Base-by-base conservation (phyloP, 2,113 vertebrate species). In the Entelurus aequoreus region DNA sequence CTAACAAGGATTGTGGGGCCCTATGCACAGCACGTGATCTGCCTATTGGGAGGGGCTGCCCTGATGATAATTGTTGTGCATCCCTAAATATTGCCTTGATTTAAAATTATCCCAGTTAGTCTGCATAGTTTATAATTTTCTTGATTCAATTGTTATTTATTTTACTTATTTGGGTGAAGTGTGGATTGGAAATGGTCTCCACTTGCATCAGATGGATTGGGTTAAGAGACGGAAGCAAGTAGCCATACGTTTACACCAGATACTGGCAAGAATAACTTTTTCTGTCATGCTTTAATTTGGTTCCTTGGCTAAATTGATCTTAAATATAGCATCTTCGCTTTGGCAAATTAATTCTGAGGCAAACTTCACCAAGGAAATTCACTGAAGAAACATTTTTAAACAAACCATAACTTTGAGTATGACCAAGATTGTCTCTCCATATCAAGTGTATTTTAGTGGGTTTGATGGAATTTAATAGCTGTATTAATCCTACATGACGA, bases 391-490 rank as follows among this genome's bases (percentile, higher is more conserved):
- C 50, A 19, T 44, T 48, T 63, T 58, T 59, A 53, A 60, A 69
- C 54, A 49, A 63, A 73, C 71, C 28, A 60, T 16, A 60, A 56
- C 56, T 15, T 37, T 46, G 50, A 76, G 54, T 28, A 75, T 16
- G n/a, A 48, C 59, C 37, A 54, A 60, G 66, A 28, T 28, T 28
- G 28, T 28, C 28, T 28, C 4, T 28, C 49, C 50, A 50, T 37
- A 48, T 62, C 37, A 36, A 38, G 60, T 62, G 59, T 53, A 61
- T 68, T 54, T 21, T 46, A 4, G 55, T 11, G 14, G 52, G 16
- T 6, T 35, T 72, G 19, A 63, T 61, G 75, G 70, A 76, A 79
- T 44, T 4, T 28, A 72, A 86, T 68, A 65, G 60, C 72, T 62
- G 16, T 59, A 63, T 60, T 21, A 55, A 71, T 73, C 50, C 68